Base-by-base conservation (phyloP, 2,113 vertebrate genomes). In the Canis aureus region DNA sequence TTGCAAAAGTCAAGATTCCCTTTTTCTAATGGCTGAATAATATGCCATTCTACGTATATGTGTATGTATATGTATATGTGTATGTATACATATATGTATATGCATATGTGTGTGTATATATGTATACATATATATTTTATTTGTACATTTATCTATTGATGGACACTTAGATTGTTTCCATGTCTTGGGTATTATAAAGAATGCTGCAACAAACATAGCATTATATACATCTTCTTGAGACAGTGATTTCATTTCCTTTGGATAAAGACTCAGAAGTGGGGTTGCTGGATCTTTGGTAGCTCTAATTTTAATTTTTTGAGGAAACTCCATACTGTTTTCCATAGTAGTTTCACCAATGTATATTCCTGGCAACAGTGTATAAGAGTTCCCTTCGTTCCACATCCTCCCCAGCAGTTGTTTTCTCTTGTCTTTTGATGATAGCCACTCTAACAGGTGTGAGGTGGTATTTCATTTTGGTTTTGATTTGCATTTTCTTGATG, bases 291-390 rank as follows among this genome's bases (percentile, higher is more conserved):
- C 66, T 74, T 60, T 23, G 8, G 3, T 43, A 82, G 27, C 53
- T 74, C 32, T 38, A 53, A 84, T 84, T 73, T 84, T 74, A 90
- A 76, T 84, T 76, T 83, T 94, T 78, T 57, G 20, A 67, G n/a
- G 57, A 84, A 83, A 8, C 5, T 55, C 49, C 22, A 35, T 35
- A 51, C 13, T 84, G 51, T 57, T 84, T 55, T 84, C n/a, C 27
- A 67, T 8, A 66, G 35, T 20, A 49, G 35, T 35, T 66, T 5
- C 27, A 90, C 15, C 69, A 83, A 17, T 83, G 53, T 76, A 76
- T 17, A 74, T 32, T 83, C 13, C 67, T 3, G 57, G 57, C n/a
- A 55, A 43, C 22, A 64, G 57, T 25, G n/a, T 5, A 74, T 43
- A 64, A 55, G 55, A 2, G 6, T 64, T 83, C 10, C 13, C n/a